phyloP scores from a whole-genome alignment of 1,140 invertebrate genomes.

The Cydia splendana region DNA sequence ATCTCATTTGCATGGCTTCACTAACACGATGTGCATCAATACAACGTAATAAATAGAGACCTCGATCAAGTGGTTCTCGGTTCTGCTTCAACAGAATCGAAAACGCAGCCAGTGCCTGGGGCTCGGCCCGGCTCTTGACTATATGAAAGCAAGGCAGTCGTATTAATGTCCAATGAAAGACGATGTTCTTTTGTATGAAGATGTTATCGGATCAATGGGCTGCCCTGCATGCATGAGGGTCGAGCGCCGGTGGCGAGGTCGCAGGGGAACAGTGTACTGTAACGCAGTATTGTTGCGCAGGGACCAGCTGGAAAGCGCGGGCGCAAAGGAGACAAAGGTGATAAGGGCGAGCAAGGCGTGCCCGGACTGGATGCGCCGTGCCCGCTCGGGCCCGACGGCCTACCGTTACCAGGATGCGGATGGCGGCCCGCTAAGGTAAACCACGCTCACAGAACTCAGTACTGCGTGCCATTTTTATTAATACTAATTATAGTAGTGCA shows the following conservation, averaged over 20 bases:
- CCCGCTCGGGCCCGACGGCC: slow-evolving; percentile 95
- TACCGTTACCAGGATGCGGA: slow-evolving; percentile 96
- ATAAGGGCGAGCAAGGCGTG: slow-evolving; percentile 96
- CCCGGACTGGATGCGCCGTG: slow-evolving; percentile 98
- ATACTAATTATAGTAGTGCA: too few species aligned
- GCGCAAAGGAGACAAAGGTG: slow-evolving; percentile 93
- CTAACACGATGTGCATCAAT: slow-evolving; percentile 27
- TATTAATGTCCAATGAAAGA: not conserved
- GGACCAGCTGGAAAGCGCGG: slow-evolving; percentile 94
- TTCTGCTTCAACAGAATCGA: not conserved
- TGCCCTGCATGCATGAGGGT: not conserved
- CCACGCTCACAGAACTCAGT: not conserved
- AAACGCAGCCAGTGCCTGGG: not conserved
- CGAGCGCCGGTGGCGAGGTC: not conserved
- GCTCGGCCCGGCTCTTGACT: not conserved
- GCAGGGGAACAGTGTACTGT: not conserved
- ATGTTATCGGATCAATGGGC: not conserved
- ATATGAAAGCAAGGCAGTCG: not conserved
- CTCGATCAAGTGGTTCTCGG: not conserved
- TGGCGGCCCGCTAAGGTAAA: slow-evolving; percentile 92
- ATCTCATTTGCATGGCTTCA: slow-evolving; percentile 31
- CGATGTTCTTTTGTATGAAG: not conserved
- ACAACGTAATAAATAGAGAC: not conserved
- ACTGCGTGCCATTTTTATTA: not conserved
- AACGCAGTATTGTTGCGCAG: slow-evolving; percentile 72